Conservation (phyloP, 2,113 vertebrate species). For the Halichoeres trimaculatus region DNA sequence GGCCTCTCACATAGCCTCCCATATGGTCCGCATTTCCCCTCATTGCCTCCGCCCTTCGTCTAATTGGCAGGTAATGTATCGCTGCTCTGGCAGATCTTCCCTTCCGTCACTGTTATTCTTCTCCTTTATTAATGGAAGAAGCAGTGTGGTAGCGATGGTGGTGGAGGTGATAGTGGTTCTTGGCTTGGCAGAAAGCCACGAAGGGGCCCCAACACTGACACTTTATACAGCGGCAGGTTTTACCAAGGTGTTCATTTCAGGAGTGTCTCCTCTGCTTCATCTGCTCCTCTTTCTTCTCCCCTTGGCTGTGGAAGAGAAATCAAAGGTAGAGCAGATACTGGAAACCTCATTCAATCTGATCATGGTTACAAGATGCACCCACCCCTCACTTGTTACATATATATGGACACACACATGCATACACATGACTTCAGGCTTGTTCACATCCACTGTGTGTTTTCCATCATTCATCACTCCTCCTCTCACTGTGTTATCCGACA, state of each 20-base stretch:
- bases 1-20: conserved; percentile 75
- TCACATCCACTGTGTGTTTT: conserved; percentile 21
- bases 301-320: conserved; percentile 69
- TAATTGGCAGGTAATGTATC: conserved; percentile 85
- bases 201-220: conserved; percentile 78
- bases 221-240: conserved; percentile 84
- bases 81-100: conserved; percentile 51
- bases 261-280: conserved; percentile 65
- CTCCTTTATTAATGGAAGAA: conserved; percentile 73
- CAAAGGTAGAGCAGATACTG: conserved; percentile 75
- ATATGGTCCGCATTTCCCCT: conserved; percentile 80
- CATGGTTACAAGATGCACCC: conserved; percentile 48
- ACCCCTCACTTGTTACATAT: conserved; percentile 49
- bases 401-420: conserved; percentile 32
- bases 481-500: conserved; percentile 38
- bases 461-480: conserved; percentile 32
- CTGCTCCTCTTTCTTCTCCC: conserved; percentile 58
- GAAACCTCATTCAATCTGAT: conserved; percentile 68
- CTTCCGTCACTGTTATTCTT: conserved; percentile 61
- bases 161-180: conserved; percentile 59
- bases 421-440: conserved; percentile 7
- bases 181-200: conserved; percentile 73
- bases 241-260: conserved; percentile 85
- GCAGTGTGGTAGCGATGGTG: conserved; percentile 23
- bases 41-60: conserved; percentile 54